These are phyloP conservation scores for Catotricha subobsoleta DNA, from an alignment of 2,888 invertebrate genomes.

Conservation along the genomic window DNA sequence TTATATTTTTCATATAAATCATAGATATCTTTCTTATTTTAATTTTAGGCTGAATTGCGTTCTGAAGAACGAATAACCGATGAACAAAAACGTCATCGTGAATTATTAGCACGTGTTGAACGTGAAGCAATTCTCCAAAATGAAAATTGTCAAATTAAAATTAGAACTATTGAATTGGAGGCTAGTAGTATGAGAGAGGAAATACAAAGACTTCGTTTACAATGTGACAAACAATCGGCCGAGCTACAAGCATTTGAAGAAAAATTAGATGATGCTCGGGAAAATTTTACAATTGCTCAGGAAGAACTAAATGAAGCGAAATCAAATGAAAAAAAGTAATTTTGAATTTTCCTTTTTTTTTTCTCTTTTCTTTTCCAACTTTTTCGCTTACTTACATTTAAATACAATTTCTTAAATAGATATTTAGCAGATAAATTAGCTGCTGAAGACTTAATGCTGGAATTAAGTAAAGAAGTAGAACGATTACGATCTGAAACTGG, in stretches of 20 bases:
- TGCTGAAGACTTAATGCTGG: slow-evolving; percentile 40
- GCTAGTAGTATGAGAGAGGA: slow-evolving; percentile 46
- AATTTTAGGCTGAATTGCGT: slow-evolving; percentile 49
- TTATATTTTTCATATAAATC: background rate
- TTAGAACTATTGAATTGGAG: slow-evolving; percentile 51
- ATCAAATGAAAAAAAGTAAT: slow-evolving; percentile 35
- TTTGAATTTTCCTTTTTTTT: slow-evolving; percentile 1
- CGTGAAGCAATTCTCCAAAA: slow-evolving; percentile 63
- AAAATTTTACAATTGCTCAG: slow-evolving; percentile 32
- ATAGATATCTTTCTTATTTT: background rate
- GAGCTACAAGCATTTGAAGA: slow-evolving; percentile 36
- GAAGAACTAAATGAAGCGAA: slow-evolving; percentile 36
- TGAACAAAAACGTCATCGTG: slow-evolving; percentile 71
- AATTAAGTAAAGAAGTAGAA: slow-evolving; percentile 48
- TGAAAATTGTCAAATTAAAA: slow-evolving; percentile 54
- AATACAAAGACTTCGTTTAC: slow-evolving; percentile 39
- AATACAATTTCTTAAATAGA: background rate
- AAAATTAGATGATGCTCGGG: slow-evolving; percentile 36
- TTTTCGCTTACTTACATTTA: background rate
- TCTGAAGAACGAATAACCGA: slow-evolving; percentile 57
- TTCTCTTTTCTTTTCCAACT: background rate
- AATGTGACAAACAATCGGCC: slow-evolving; percentile 42
- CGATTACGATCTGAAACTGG: slow-evolving; percentile 42
- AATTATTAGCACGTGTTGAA: slow-evolving; percentile 64
- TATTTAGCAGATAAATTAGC: slow-evolving; percentile 25